A percentile compares a stretch with the other conserved stretches of the same genome.
These are phyloP conservation scores for Chrysotoxum bicinctum DNA, from an alignment of 2,888 invertebrate genomes.

Conservation along the genomic window DNA sequence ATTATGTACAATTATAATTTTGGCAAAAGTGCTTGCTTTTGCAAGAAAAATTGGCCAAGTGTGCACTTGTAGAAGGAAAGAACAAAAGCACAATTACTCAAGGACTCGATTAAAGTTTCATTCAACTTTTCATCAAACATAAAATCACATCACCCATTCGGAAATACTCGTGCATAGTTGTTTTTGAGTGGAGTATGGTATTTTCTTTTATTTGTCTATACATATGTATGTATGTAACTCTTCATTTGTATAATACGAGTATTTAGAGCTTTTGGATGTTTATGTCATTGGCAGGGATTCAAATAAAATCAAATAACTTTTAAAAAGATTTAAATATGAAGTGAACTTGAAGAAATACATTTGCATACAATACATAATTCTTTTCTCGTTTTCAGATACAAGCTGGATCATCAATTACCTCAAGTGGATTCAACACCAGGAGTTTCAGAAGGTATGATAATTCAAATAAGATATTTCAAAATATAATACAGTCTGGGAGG, in stretches of 20 bases:
- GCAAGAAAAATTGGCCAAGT: background rate
- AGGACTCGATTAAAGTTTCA: constrained; percentile 26
- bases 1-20: constrained; percentile 1
- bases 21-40: background rate
- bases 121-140: constrained; percentile 26
- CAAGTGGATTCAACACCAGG: constrained; percentile 76
- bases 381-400: constrained; percentile 75
- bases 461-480: background rate
- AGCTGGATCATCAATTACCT: constrained; percentile 78
- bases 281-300: constrained; percentile 17
- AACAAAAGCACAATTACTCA: constrained; percentile 4
- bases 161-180: background rate
- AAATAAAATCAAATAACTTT: constrained; percentile 1
- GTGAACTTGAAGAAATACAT: background rate
- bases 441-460: constrained; percentile 79
- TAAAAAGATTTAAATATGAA: background rate
- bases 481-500: background rate
- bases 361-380: too few species aligned
- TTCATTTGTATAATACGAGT: background rate
- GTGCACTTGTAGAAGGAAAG: background rate
- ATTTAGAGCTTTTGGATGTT: background rate
- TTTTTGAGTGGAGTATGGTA: background rate
- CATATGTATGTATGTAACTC: background rate
- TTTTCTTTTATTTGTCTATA: too few species aligned
- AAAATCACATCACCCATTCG: background rate